Conservation (phyloP, 1,140 invertebrate genomes). For the Hestina assimilis region DNA sequence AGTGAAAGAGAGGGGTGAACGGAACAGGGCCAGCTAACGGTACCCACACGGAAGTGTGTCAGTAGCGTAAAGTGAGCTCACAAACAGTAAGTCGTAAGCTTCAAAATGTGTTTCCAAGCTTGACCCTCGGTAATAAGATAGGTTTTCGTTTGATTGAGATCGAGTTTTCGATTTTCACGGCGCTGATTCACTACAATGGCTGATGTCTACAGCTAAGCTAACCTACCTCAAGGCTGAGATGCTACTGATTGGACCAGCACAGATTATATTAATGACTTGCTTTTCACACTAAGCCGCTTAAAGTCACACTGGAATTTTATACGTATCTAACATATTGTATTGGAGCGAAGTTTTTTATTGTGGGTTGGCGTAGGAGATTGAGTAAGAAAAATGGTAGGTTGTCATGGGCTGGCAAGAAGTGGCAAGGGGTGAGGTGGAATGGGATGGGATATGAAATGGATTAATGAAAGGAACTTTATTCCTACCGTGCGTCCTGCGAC, state of each 20-base stretch:
- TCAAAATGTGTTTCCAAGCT: constrained; percentile 45
- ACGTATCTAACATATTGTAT: background rate
- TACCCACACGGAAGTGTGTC: constrained; percentile 71
- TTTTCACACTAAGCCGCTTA: too few relatives aligned
- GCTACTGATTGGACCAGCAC: background rate
- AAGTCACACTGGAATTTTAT: too few relatives aligned
- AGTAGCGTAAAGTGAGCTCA: constrained; percentile 61
- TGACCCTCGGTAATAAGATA: constrained; percentile 50
- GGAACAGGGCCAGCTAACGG: constrained; percentile 75
- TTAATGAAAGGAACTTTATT: too few relatives aligned
- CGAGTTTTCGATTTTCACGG: constrained; percentile 75
- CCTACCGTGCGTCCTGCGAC: too few relatives aligned
- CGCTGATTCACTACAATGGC: constrained; percentile 69
- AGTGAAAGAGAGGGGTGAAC: constrained; percentile 69
- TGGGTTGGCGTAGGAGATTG: background rate
- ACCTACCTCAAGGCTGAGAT: constrained; percentile 70
- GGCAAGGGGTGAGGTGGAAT: too few relatives aligned
- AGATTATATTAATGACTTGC: too few relatives aligned
- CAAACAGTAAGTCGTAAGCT: constrained; percentile 47
- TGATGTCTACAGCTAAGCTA: constrained; percentile 61
- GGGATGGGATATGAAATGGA: too few relatives aligned
- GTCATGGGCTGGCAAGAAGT: too few relatives aligned
- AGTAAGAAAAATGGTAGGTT: background rate
- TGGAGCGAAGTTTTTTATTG: background rate
- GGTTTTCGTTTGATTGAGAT: constrained; percentile 32